These are phyloP conservation scores for Metallyticus violacea DNA, from an alignment of 2,888 invertebrate genomes.

Conservation along the genomic window DNA sequence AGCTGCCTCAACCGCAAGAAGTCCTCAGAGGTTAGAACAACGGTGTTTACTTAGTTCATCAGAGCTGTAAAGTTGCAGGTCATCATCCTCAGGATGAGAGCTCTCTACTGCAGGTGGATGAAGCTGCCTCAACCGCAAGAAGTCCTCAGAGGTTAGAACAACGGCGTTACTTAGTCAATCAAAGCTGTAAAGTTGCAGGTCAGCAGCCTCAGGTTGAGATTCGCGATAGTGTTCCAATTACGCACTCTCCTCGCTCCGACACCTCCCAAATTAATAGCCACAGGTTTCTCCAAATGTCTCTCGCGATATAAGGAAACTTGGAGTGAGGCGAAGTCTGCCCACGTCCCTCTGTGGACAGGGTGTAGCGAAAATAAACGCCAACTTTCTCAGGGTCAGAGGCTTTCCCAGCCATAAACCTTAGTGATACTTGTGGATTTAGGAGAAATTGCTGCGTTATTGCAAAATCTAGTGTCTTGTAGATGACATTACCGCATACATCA, in stretches of 20 bases:
- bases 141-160: not conserved
- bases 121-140: not conserved
- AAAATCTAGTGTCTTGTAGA: too few species aligned
- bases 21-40: too few species aligned
- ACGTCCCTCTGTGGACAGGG: not conserved
- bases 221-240: not conserved
- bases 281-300: too few species aligned
- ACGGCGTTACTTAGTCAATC: not conserved
- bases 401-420: not conserved
- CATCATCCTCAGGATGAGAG: not conserved
- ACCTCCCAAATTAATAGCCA: too few species aligned
- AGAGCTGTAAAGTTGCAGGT: too few species aligned
- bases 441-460: too few species aligned
- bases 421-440: too few species aligned
- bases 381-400: not conserved
- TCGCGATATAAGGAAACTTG: not conserved
- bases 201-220: not conserved
- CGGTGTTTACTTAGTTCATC: too few species aligned
- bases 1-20: too few species aligned
- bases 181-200: not conserved
- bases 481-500: too few species aligned
- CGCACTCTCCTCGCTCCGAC: not conserved
- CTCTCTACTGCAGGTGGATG: not conserved
- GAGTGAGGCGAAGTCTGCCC: not conserved
- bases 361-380: not conserved